Conservation (phyloP, 2,113 vertebrate species). For the Equus przewalskii region DNA sequence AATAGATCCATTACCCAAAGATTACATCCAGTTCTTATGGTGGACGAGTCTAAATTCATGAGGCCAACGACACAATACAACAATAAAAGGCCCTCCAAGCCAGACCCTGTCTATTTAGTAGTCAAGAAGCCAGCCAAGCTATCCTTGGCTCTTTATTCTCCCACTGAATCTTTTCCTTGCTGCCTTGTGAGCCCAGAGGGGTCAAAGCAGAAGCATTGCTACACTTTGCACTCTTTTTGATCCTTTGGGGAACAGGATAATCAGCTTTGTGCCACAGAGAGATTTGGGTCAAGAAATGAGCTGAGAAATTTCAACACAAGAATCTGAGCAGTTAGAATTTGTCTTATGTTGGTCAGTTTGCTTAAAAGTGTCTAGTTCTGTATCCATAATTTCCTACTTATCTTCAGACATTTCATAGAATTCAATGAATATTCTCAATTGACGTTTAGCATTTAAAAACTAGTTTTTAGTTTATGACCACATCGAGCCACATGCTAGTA, state of each 20-base stretch:
- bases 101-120: not conserved
- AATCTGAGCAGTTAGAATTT: not conserved
- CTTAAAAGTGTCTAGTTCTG: not conserved
- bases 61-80: not conserved
- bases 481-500: not conserved
- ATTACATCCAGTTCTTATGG: not conserved
- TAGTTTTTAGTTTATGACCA: not conserved
- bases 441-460: not conserved
- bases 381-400: not conserved
- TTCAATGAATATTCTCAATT: not conserved
- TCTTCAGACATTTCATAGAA: not conserved
- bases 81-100: not conserved
- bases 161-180: not conserved
- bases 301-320: not conserved
- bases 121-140: not conserved
- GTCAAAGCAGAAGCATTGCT: not conserved
- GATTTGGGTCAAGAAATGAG: not conserved
- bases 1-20: not conserved
- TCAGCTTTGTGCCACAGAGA: not conserved
- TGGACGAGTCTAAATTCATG: not conserved
- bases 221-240: not conserved
- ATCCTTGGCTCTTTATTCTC: not conserved
- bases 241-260: not conserved
- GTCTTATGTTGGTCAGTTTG: not conserved
- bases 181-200: not conserved